phyloP scores from a whole-genome alignment of 1,140 invertebrate species.

The Amyelois transitella region DNA sequence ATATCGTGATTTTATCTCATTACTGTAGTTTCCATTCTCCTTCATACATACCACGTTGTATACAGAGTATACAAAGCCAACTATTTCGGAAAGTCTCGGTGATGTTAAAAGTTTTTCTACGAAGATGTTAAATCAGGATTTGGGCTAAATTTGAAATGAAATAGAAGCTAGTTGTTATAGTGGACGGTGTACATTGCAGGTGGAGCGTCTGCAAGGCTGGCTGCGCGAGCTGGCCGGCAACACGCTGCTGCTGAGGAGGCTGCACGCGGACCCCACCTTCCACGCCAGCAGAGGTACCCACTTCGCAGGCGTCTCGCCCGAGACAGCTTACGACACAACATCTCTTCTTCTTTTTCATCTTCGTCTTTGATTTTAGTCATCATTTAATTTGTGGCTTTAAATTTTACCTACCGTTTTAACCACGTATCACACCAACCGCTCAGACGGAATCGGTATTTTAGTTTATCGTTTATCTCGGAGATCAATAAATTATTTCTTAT shows the following conservation, averaged over 20 bases:
- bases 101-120: not conserved
- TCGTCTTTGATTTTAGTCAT: not conserved
- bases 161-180: not conserved
- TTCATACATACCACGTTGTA: not conserved
- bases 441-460: not conserved
- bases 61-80: not conserved
- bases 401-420: not conserved
- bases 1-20: too few relatives aligned
- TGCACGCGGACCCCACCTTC: conserved; percentile 76
- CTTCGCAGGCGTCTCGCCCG: not conserved
- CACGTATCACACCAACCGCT: not conserved
- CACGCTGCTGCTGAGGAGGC: conserved; percentile 70
- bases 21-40: not conserved
- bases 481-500: not conserved
- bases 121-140: not conserved
- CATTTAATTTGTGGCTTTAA: not conserved
- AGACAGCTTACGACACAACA: not conserved
- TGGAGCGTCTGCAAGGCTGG: conserved; percentile 70
- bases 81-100: not conserved
- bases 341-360: too few relatives aligned
- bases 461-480: not conserved
- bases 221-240: conserved; percentile 71
- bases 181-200: conserved; percentile 43
- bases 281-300: conserved; percentile 73
- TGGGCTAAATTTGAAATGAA: not conserved